These are phyloP conservation scores for Brachionus angularis DNA, from an alignment of 1,140 invertebrate species.

Conservation along the genomic window DNA sequence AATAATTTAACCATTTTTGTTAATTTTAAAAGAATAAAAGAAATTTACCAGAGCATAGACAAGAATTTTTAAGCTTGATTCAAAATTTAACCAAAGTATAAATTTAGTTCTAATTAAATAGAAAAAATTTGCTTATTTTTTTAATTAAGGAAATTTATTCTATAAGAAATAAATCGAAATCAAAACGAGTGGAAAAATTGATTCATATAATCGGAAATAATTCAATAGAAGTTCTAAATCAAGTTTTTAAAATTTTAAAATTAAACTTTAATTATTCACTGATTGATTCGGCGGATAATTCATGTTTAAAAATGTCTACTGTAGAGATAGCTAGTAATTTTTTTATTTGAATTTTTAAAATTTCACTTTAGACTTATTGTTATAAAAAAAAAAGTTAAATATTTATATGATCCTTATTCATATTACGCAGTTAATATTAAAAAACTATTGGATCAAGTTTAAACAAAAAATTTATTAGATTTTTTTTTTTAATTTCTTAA, in stretches of 20 bases:
- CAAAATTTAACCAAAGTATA: neutral
- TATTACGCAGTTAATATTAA: constrained; percentile 32
- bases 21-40: too few relatives aligned
- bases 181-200: neutral
- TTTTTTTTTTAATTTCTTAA: neutral
- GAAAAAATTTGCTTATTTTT: neutral
- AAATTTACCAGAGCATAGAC: too few relatives aligned
- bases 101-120: neutral
- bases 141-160: neutral
- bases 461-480: neutral
- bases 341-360: neutral
- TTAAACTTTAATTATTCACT: neutral
- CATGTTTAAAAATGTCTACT: constrained; percentile 18
- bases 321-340: constrained; percentile 22
- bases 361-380: neutral
- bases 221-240: neutral
- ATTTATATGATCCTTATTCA: constrained; percentile 29
- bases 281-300: neutral
- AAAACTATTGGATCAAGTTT: neutral
- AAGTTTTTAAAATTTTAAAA: constrained; percentile 5
- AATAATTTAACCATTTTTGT: too few relatives aligned
- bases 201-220: neutral
- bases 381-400: too few relatives aligned
- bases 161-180: neutral
- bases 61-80: neutral